Base-by-base conservation (phyloP, 2,797 vertebrate genomes). In the Pelobates cultripes region DNA sequence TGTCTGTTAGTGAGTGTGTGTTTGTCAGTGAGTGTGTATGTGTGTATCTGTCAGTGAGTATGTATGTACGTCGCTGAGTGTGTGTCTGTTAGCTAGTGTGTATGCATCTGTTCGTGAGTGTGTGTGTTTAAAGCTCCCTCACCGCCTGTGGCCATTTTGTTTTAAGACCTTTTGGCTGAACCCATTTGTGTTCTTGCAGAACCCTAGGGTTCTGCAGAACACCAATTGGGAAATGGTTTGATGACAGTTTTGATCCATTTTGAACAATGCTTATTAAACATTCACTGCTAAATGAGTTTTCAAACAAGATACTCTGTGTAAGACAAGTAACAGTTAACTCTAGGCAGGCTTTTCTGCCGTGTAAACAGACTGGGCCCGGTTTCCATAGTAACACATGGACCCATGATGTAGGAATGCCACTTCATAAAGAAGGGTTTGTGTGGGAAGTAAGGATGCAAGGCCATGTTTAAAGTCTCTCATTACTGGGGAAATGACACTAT, bases 371-470 rank as follows among this genome's bases (percentile, higher is more conserved):
- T 57, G 67, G 82, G 77, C 67, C 68, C 14, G 68, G 73, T 84
- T 53, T 55, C 82, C 57, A 79, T 75, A 66, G 77, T 55, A 79
- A 84, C 82, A 14, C 66, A 70, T 44, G 43, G 43, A 74, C 67
- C 75, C 77, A 44, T 79, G 72, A 57, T 64, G 63, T 57, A 73
- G 71, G 71, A 84, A 72, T 75, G 67, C 82, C 82, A 84, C 82
- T 76, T 70, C 15, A 84, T 75, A 84, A 84, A 84, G 73, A 70
- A 66, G 72, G 72, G 67, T 79, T 76, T 83, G 81, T 83, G 81
- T 79, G 53, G 76, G 71, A 78, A 83, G 53, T 60, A 51, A 44
- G 9, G 60, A 74, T 43, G 53, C 55, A 79, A 79, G 81, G 76
- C 66, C 55, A 14, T 42, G 55, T 8, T 83, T 83, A 78, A 80